A percentile compares a stretch with the other conserved stretches of the same genome.
Evolutionary conservation across 2,888 invertebrate genomes (phyloP).

Genomic region (Pyrrhopygopsis socrates): DNA sequence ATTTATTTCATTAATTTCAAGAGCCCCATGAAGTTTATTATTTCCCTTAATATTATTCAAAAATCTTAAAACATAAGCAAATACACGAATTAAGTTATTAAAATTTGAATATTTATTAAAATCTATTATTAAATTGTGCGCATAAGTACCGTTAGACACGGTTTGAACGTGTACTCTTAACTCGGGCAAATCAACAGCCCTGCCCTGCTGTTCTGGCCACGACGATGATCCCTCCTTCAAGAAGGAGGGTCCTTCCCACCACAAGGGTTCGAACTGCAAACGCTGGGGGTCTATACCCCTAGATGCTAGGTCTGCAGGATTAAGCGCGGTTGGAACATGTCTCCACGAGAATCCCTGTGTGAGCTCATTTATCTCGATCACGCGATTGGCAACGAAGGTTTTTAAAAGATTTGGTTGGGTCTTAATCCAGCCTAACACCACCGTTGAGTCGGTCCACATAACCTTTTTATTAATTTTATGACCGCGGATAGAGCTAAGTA

Average conservation of each 20-base stretch:
- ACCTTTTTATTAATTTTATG: conserved; percentile 11
- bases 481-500: conserved; percentile 19
- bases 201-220: not conserved
- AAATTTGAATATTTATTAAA: not conserved
- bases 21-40: too few relatives aligned
- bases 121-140: not conserved
- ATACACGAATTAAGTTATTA: not conserved
- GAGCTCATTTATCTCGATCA: conserved; percentile 59
- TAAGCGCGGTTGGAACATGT: conserved; percentile 15
- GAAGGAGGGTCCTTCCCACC: conserved; percentile 53
- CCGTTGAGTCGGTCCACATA: conserved; percentile 71
- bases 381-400: conserved; percentile 71
- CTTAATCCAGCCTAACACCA: conserved; percentile 68
- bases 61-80: conserved; percentile 1
- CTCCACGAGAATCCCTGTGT: conserved; percentile 42
- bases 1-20: too few relatives aligned
- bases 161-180: not conserved
- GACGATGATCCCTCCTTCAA: conserved; percentile 25
- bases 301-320: conserved; percentile 38
- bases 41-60: too few relatives aligned
- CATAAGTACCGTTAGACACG: too few relatives aligned
- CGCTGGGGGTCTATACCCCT: conserved; percentile 18
- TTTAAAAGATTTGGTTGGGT: conserved; percentile 25
- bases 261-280: conserved; percentile 11
- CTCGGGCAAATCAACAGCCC: not conserved